phyloP scores from a whole-genome alignment of 2,797 vertebrate genomes.

The Ceryle rudis region DNA sequence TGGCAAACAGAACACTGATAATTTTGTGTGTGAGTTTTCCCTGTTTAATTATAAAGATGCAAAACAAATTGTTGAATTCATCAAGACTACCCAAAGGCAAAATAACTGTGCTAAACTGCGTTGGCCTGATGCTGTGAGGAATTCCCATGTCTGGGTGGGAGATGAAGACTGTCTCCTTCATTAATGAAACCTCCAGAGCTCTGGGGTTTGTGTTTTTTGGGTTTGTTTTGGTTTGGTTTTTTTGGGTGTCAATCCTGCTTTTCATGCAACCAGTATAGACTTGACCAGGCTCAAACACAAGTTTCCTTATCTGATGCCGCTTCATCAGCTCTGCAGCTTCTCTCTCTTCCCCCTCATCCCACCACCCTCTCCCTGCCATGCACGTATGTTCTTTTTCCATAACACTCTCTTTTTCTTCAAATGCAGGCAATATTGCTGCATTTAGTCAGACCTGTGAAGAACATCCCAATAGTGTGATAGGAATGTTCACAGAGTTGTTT shows the following conservation, averaged over 20 bases:
- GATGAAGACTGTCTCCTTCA: not conserved
- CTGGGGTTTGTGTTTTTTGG: not conserved
- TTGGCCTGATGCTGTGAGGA: not conserved
- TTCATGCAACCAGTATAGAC: not conserved
- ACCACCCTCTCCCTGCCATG: not conserved
- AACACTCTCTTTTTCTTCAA: not conserved
- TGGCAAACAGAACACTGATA: not conserved
- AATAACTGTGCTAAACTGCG: not conserved
- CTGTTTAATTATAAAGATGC: not conserved
- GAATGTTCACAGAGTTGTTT: not conserved
- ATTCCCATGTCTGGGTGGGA: not conserved
- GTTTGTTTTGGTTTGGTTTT: not conserved
- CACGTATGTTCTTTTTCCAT: not conserved
- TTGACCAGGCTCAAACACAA: not conserved
- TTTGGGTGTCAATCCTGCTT: not conserved
- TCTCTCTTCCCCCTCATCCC: not conserved
- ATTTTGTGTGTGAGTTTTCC: not conserved
- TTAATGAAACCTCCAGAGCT: not conserved
- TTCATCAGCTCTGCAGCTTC: not conserved
- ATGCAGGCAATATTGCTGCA: not conserved
- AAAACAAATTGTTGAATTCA: not conserved
- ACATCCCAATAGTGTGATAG: not conserved
- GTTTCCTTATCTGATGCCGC: not conserved
- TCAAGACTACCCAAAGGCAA: not conserved
- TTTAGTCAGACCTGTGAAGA: conserved; percentile 14